Conservation (phyloP, 2,797 vertebrate genomes). For the Poeciliopsis turneri region DNA sequence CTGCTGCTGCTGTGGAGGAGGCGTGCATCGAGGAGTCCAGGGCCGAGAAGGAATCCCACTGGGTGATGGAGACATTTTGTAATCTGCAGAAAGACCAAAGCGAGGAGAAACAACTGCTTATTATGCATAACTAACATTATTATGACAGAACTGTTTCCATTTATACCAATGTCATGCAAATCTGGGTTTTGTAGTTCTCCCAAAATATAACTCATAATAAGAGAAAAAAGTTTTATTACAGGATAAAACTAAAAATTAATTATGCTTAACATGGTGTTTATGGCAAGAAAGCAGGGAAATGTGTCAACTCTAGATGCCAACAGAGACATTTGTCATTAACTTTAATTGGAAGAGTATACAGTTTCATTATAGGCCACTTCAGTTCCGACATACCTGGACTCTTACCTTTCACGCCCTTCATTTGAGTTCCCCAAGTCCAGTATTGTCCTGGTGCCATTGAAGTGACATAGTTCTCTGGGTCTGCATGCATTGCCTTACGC, state of each 20-base stretch:
- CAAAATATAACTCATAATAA: neutral
- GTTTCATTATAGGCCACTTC: neutral
- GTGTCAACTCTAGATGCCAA: neutral
- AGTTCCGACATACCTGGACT: neutral
- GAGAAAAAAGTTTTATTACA: neutral
- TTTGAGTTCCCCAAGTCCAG: constrained; percentile 85
- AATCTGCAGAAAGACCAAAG: constrained; percentile 73
- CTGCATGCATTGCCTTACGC: constrained; percentile 82
- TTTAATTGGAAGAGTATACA: neutral
- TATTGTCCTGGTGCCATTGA: constrained; percentile 88
- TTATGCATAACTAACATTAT: constrained; percentile 25
- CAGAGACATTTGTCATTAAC: neutral
- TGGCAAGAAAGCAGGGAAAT: neutral
- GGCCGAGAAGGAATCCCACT: constrained; percentile 75
- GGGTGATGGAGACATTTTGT: constrained; percentile 84
- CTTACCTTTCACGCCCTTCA: constrained; percentile 76
- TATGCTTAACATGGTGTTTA: neutral
- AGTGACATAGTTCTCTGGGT: constrained; percentile 83
- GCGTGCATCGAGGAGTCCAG: constrained; percentile 88
- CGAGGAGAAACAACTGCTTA: constrained; percentile 18
- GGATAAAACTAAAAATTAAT: neutral
- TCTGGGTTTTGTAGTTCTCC: neutral
- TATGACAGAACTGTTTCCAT: constrained; percentile 4
- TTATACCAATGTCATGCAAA: constrained; percentile 16
- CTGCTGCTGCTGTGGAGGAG: constrained; percentile 77